phyloP scores from a whole-genome alignment of 2,797 vertebrate species.

The Anabacerthia variegaticeps region DNA sequence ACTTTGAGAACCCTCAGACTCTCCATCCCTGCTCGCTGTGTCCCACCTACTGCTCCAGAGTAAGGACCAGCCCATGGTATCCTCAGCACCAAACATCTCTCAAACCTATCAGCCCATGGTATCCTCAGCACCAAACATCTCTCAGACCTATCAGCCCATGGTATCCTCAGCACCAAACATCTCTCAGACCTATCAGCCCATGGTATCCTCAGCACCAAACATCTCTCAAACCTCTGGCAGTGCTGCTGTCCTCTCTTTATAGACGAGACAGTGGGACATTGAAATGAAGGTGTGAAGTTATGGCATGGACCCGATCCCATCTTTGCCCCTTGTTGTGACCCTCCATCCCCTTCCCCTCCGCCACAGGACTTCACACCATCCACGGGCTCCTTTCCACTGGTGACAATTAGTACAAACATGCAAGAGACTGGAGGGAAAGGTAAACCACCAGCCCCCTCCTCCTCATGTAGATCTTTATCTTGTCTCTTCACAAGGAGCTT shows the following conservation, averaged over 20 bases:
- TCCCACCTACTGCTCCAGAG: not conserved
- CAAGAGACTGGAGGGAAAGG: not conserved
- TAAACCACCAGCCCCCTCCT: not conserved
- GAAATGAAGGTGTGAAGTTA: not conserved
- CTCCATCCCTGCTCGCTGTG: accelerated
- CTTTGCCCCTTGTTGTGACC: accelerated
- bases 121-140: too few relatives aligned
- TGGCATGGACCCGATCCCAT: not conserved
- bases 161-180: too few relatives aligned
- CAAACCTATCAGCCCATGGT: too few relatives aligned
- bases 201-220: too few relatives aligned
- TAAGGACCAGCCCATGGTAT: too few relatives aligned
- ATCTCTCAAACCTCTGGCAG: too few relatives aligned
- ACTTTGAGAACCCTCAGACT: not conserved
- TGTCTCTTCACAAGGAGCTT: slow-evolving; percentile 2
- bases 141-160: too few relatives aligned
- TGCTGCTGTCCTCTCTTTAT: not conserved
- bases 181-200: too few relatives aligned
- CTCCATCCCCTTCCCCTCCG: not conserved
- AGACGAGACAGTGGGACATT: not conserved
- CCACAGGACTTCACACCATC: not conserved
- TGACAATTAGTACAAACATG: not conserved
- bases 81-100: too few relatives aligned
- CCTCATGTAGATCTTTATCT: slow-evolving; percentile 42
- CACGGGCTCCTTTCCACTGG: accelerated